phyloP scores from a whole-genome alignment of 1,140 invertebrate genomes.

The Drosophila orena region DNA sequence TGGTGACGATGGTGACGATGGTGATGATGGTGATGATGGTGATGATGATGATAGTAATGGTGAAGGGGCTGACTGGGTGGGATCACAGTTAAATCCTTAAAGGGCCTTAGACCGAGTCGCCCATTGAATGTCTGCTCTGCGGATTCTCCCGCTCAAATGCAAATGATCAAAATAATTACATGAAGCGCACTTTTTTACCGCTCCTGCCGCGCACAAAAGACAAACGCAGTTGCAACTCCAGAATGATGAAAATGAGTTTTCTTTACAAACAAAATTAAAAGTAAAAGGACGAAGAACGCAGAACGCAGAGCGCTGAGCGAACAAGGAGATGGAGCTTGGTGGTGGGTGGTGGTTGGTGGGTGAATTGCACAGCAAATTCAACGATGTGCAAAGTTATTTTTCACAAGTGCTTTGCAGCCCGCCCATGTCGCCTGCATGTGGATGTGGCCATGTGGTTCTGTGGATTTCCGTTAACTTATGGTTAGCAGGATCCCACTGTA shows the following conservation, averaged over 20 bases:
- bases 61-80: neutral
- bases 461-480: conserved; percentile 83
- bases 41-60: conserved; percentile 4
- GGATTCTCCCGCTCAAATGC: conserved; percentile 59
- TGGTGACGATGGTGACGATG: conserved; percentile 2
- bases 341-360: conserved; percentile 35
- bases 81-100: conserved; percentile 41
- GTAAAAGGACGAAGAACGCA: conserved; percentile 42
- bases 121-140: conserved; percentile 35
- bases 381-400: conserved; percentile 83
- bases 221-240: conserved; percentile 78
- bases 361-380: conserved; percentile 81
- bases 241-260: conserved; percentile 84
- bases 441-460: conserved; percentile 75
- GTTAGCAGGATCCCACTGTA: conserved; percentile 54
- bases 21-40: conserved; percentile 7
- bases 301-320: neutral
- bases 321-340: conserved; percentile 5
- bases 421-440: conserved; percentile 74
- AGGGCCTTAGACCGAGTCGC: conserved; percentile 13
- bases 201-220: conserved; percentile 54
- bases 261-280: conserved; percentile 84
- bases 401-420: conserved; percentile 79
- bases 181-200: conserved; percentile 67
- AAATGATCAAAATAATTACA: conserved; percentile 84